A percentile compares a stretch with the other conserved stretches of the same genome.
Conservation (phyloP, 2,797 vertebrate genomes). For the Florisuga fusca region DNA sequence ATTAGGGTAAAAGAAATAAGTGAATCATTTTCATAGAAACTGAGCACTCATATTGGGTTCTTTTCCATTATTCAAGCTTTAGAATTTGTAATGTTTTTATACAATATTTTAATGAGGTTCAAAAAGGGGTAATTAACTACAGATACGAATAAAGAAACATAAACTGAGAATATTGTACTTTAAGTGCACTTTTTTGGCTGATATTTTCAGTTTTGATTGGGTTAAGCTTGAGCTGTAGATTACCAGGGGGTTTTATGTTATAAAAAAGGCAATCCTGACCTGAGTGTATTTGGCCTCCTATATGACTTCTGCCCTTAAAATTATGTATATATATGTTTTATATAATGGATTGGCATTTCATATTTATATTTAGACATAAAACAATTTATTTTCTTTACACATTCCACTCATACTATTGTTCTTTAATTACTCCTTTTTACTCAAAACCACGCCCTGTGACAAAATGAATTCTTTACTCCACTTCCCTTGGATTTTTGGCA, state of each 20-base stretch:
- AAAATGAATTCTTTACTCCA: background rate
- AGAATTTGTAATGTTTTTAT: background rate
- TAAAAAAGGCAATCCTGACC: background rate
- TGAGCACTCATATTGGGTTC: background rate
- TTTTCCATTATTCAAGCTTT: background rate
- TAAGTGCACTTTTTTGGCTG: background rate
- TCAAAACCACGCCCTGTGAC: background rate
- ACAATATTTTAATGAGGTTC: background rate
- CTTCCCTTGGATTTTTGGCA: background rate
- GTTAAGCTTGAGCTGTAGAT: background rate
- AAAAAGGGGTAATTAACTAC: background rate
- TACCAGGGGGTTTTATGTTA: background rate
- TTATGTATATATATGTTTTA: background rate
- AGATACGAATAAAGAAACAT: background rate
- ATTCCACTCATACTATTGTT: background rate
- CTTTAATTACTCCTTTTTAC: background rate
- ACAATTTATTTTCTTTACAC: background rate
- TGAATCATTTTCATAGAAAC: background rate
- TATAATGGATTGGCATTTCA: background rate
- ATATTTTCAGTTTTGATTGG: background rate
- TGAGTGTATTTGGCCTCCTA: background rate
- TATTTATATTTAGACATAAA: background rate
- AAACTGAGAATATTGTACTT: background rate
- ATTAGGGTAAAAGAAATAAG: background rate
- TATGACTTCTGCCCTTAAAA: background rate